phyloP scores from a whole-genome alignment of 2,113 vertebrate species.

The Drymodes brunneopygia region DNA sequence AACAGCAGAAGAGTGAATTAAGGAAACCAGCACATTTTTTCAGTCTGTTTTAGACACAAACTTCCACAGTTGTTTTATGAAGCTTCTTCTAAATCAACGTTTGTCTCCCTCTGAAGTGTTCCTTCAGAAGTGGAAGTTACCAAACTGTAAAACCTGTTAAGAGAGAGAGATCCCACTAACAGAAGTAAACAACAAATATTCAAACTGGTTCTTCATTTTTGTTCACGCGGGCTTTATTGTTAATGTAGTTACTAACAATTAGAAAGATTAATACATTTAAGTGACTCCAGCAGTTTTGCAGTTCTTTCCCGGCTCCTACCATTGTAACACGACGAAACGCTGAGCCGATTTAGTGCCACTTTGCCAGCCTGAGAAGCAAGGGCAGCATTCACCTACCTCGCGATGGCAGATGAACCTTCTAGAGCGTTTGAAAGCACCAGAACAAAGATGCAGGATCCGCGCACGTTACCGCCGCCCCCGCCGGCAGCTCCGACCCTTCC shows the following conservation, averaged over 20 bases:
- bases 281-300: not conserved
- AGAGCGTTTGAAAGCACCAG: not conserved
- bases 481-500: not conserved
- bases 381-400: not conserved
- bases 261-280: not conserved
- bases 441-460: slow-evolving; percentile 12
- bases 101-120: not conserved
- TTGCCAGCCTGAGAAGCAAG: not conserved
- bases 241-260: not conserved
- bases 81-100: not conserved
- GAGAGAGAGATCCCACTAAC: not conserved
- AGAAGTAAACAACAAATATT: not conserved
- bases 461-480: not conserved
- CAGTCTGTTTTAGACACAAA: not conserved
- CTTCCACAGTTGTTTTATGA: not conserved
- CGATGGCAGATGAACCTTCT: slow-evolving; percentile 37
- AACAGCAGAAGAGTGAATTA: not conserved
- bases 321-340: not conserved
- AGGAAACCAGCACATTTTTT: not conserved
- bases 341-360: not conserved
- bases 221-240: not conserved
- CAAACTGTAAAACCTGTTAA: not conserved
- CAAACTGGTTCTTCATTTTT: not conserved
- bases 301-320: not conserved
- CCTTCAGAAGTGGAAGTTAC: not conserved